Evolutionary conservation across 2,113 vertebrate genomes (phyloP), one percentile per base, ranked within the genome.

Genomic region (Pelecanus crispus): DNA sequence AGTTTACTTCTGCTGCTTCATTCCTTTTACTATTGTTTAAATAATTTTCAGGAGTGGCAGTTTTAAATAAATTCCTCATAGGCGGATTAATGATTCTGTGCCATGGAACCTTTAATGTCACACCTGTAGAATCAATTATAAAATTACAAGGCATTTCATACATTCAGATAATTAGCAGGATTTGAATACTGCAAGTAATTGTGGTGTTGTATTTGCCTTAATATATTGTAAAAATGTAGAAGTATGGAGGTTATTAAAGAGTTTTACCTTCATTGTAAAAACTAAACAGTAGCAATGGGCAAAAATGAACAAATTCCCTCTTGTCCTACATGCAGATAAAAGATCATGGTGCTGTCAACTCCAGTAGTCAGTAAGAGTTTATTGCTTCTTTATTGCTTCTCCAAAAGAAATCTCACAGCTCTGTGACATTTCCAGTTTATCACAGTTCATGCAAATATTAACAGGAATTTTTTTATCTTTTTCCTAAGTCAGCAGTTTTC

Each of bases 91-190:
- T 91, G 55, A 95, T 71, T 74, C 55, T 82, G 11, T 75, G 89
- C 52, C 67, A 31, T 90, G 31, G 55, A 93, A 67, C 47, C 22
- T 91, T 94, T 96, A 95, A 97, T 90, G 92, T 86, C 71, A 88
- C 66, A 92, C 58, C 74, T 88, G 24, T 84, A 65, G 16, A 91
- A 97, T 87, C 67, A 81, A 49, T 92, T 94, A 47, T 68, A 96
- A 96, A 95, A 95, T 92, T 72, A 81, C 66, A 91, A 96, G 78
- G 21, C 62, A 72, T 92, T 94, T 59, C 86, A 81, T 90, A 86
- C 50, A 42, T 94, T 92, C 44, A 88, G 82, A 63, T 92, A 91
- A 92, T 86, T 94, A 38, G 32, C 32, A 95, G 56, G 93, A 74
- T 59, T 92, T 79, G 68, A 52, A 52, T 81, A 58, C 25, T 62